Evolutionary conservation across 2,113 vertebrate genomes (phyloP).

Genomic region (Pluvianellus socialis): DNA sequence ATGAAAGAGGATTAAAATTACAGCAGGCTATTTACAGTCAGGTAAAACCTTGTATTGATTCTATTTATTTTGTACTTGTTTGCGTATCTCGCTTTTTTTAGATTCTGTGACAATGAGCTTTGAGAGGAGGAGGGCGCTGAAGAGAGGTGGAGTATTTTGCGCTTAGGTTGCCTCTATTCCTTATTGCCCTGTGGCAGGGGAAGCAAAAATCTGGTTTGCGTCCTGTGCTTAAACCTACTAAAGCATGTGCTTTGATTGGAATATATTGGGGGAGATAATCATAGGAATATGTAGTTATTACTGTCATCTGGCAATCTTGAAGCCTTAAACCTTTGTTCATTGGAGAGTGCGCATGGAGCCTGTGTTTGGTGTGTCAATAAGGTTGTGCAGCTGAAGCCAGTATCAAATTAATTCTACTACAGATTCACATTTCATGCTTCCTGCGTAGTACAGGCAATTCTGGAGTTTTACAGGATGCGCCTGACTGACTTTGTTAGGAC

Average conservation of each 20-base stretch:
- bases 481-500: background rate
- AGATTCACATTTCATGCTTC: background rate
- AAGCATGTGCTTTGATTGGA: background rate
- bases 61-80: background rate
- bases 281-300: background rate
- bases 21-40: constrained; percentile 90
- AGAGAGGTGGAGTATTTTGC: background rate
- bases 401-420: background rate
- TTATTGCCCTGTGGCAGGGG: background rate
- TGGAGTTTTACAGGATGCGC: background rate
- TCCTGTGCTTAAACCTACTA: background rate
- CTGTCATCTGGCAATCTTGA: background rate
- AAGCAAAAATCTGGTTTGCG: background rate
- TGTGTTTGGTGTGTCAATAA: background rate
- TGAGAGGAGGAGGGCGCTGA: background rate
- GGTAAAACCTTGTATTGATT: constrained; percentile 66
- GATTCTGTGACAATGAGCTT: background rate
- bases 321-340: background rate
- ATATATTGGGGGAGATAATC: background rate
- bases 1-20: constrained; percentile 92
- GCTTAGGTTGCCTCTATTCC: fast-evolving
- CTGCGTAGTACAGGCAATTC: background rate
- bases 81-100: background rate
- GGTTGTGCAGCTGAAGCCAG: background rate
- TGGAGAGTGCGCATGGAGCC: background rate